Evolutionary conservation across 2,888 invertebrate species (phyloP).

Genomic region (Eremobia ochroleuca): DNA sequence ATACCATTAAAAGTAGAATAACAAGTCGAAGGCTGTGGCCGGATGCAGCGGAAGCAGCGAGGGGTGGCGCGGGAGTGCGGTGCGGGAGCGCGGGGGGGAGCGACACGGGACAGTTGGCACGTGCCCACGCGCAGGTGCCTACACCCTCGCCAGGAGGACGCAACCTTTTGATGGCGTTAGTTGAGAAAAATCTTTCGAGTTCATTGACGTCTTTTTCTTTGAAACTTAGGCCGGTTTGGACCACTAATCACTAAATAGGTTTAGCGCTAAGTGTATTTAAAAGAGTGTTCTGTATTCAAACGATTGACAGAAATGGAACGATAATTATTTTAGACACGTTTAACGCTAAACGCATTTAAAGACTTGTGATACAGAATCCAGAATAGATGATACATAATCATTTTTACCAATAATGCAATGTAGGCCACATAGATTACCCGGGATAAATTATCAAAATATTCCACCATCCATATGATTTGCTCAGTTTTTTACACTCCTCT

Average conservation of each 20-base stretch:
- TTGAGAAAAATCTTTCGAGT: background rate
- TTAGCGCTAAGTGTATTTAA: background rate
- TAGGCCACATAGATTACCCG: background rate
- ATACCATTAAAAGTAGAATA: slow-evolving; percentile 58
- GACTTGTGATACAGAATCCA: background rate
- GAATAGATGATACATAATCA: background rate
- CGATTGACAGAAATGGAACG: background rate
- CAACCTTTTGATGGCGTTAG: slow-evolving; percentile 63
- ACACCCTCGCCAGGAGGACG: slow-evolving; percentile 69
- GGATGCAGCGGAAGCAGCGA: slow-evolving; percentile 79
- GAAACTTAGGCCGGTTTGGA: background rate
- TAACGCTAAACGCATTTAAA: background rate
- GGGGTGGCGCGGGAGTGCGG: slow-evolving; percentile 63
- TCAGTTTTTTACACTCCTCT: background rate
- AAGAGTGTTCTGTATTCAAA: background rate
- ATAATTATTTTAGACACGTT: background rate
- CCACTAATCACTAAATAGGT: background rate
- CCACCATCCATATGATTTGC: background rate
- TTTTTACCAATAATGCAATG: background rate
- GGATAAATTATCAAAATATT: background rate
- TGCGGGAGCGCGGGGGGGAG: slow-evolving; percentile 62
- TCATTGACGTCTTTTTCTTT: background rate
- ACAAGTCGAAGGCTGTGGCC: slow-evolving; percentile 70
- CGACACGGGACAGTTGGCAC: slow-evolving; percentile 86
- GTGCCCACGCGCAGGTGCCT: slow-evolving; percentile 88